Base-by-base conservation (phyloP, 2,888 invertebrate genomes). In the Phasia obesa region DNA sequence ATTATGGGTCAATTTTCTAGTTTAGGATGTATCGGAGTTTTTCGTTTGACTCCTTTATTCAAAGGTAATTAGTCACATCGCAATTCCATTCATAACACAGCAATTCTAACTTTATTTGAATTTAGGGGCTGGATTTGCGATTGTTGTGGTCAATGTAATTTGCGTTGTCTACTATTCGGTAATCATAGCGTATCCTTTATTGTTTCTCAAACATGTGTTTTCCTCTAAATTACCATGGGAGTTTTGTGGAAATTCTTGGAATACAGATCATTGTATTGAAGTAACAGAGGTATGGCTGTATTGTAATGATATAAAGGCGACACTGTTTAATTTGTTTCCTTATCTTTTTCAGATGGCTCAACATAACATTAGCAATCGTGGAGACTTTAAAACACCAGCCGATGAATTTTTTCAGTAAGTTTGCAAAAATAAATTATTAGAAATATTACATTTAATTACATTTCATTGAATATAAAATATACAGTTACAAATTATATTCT, bases 331-430 rank as follows among this genome's bases (percentile, higher is more conserved):
- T 51, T 57, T 25, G 23, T 11, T 21, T 78, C 47, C 49, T 19
- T 27, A 21, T 55, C 25, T 38, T 19, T 76, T 77, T 51, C 60
- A 87, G 87, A 62, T 87, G 74, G 82, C 75, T 0, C 64, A 86
- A 1, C 81, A 65, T 6, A 88, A 86, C 79, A 85, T 84, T 31
- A 87, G 87, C 7, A 84, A 85, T 51, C 84, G 80, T 1, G 82
- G 79, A 0, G 85, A 85, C 5, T 87, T 88, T 27, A 84, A 83
- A 11, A 95, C 96, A 1, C 95, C 96, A 0, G 94, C 96, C 9
- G 96, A 96, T 88, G 96, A 96, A 90, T 97, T 96, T 91, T 97
- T 96, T 89, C 95, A 96, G 96, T 96, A 92, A 94, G 89, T 88
- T 59, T 7, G 1, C 35, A 11, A 35, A 35, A 35, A 11, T 2